These are phyloP conservation scores for Plagiodera versicolora DNA, from an alignment of 2,888 invertebrate species.

Conservation along the genomic window DNA sequence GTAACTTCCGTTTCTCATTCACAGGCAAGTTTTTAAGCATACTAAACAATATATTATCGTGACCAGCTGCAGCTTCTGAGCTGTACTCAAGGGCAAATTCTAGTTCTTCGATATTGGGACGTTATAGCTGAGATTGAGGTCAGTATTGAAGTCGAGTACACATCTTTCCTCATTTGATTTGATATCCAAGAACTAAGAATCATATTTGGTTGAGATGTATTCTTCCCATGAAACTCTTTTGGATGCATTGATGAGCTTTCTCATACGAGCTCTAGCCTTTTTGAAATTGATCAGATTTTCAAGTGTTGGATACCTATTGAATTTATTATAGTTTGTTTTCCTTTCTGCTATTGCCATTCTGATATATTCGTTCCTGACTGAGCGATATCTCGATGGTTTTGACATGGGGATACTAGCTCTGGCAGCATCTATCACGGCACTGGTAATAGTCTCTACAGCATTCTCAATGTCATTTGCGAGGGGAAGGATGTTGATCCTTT, in stretches of 20 bases:
- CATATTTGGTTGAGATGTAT: no score
- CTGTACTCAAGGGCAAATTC: no score
- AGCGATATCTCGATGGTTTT: neutral
- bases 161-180: no score
- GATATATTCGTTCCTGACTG: conserved; percentile 6
- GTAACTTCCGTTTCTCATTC: neutral
- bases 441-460: neutral
- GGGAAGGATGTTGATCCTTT: neutral
- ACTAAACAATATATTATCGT: neutral
- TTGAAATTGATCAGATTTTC: conserved; percentile 1
- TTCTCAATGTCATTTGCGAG: conserved; percentile 3
- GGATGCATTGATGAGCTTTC: conserved; percentile 1
- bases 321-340: conserved; percentile 1
- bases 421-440: neutral
- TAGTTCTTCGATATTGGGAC: neutral
- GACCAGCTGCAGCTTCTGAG: neutral
- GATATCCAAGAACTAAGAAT: no score
- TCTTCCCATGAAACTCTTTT: no score
- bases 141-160: no score
- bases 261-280: neutral
- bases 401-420: conserved; percentile 2
- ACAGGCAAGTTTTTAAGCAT: neutral
- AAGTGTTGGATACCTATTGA: neutral
- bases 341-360: neutral
- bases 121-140: no score